Conservation (phyloP, 1,140 invertebrate species). For the Drosophila tani region DNA sequence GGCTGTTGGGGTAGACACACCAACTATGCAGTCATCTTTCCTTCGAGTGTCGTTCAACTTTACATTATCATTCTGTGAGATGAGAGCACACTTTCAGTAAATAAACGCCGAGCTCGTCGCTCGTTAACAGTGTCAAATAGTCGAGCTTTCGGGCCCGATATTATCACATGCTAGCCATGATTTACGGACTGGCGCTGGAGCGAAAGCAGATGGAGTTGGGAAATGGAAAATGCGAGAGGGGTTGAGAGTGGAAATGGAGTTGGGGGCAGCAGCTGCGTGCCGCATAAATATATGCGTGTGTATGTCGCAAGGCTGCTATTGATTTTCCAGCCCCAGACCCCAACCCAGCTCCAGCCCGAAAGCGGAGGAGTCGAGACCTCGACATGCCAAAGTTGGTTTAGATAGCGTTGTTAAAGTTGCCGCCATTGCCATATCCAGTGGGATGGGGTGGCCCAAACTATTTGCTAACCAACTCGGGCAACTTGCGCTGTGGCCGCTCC, state of each 20-base stretch:
- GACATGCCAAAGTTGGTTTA: slow-evolving; percentile 71
- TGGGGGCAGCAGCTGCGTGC: slow-evolving; percentile 41
- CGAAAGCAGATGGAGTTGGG: slow-evolving; percentile 24
- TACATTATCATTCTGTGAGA: slow-evolving; percentile 3
- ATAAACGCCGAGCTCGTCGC: slow-evolving; percentile 7
- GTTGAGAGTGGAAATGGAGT: background rate
- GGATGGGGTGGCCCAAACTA: slow-evolving; percentile 38
- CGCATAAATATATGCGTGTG: slow-evolving; percentile 51
- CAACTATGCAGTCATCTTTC: background rate
- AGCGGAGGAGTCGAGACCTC: slow-evolving; percentile 28
- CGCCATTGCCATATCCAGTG: slow-evolving; percentile 51
- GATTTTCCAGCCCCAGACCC: slow-evolving; percentile 53
- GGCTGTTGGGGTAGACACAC: background rate
- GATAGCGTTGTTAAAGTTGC: slow-evolving; percentile 57
- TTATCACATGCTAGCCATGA: slow-evolving; percentile 44
- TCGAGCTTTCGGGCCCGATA: slow-evolving; percentile 31
- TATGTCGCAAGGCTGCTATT: slow-evolving; percentile 50
- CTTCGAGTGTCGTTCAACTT: background rate
- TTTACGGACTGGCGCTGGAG: slow-evolving; percentile 26
- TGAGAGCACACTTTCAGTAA: slow-evolving; percentile 13
- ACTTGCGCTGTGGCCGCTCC: slow-evolving; percentile 21
- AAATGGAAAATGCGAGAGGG: slow-evolving; percentile 1
- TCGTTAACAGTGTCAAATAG: slow-evolving; percentile 37
- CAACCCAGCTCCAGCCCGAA: background rate
- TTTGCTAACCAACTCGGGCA: slow-evolving; percentile 27